Percentiles rank a stretch among this genome's conserved stretches.
phyloP scores from a whole-genome alignment of 2,797 vertebrate genomes.

The Amphiprion clarkii region DNA sequence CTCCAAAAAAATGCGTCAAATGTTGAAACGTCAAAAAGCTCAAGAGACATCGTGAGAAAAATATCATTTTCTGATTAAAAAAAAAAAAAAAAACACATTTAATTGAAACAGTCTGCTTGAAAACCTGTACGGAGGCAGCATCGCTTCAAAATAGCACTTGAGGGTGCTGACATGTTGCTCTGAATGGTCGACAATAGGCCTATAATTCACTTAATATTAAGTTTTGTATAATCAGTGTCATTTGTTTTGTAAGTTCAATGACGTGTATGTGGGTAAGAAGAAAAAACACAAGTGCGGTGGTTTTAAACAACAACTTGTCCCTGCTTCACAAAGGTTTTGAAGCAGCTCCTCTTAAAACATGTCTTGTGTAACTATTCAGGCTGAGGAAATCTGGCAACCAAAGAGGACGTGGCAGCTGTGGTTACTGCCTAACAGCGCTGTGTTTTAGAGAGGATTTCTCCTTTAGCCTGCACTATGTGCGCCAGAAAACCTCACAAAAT shows the following conservation, averaged over 20 bases:
- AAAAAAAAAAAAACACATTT: not conserved
- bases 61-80: not conserved
- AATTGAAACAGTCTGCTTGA: not conserved
- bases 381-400: not conserved
- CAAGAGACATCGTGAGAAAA: not conserved
- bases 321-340: not conserved
- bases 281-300: not conserved
- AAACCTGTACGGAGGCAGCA: not conserved
- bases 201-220: not conserved
- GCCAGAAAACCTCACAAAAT: not conserved
- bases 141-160: not conserved
- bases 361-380: not conserved
- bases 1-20: not conserved
- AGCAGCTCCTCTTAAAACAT: not conserved
- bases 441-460: not conserved
- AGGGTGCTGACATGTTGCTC: not conserved
- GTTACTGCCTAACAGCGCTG: too few relatives aligned
- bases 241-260: not conserved
- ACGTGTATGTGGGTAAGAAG: not conserved
- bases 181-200: not conserved
- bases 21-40: not conserved
- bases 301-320: not conserved
- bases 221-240: not conserved
- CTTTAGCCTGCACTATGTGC: not conserved
- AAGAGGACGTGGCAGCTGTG: not conserved